These are phyloP conservation scores for Rhinoderma darwinii DNA, from an alignment of 2,113 vertebrate species.

Conservation along the genomic window DNA sequence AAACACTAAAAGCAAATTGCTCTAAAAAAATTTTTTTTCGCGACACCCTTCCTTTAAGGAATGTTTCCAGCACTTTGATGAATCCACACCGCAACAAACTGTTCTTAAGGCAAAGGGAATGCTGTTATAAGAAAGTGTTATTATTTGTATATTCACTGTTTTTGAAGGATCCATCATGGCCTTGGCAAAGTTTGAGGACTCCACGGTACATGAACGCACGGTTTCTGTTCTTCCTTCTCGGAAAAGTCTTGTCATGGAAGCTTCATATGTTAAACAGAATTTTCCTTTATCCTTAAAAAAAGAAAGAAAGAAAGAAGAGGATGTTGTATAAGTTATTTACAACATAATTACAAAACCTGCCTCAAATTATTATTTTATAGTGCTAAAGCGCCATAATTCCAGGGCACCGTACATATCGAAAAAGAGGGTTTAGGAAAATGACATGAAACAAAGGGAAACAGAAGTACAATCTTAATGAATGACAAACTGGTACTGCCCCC, in stretches of 20 bases:
- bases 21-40: no score
- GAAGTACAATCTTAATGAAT: no score
- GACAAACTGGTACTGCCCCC: no score
- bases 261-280: constrained; percentile 86
- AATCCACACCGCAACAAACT: not conserved
- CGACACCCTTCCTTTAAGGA: no score
- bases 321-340: not conserved
- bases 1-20: no score
- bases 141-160: constrained; percentile 61
- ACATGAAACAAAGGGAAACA: no score
- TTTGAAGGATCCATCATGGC: constrained; percentile 76
- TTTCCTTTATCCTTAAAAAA: constrained; percentile 75
- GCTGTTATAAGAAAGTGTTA: no score
- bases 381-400: no score
- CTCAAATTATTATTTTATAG: no score
- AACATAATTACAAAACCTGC: not conserved
- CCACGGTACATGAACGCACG: constrained; percentile 79
- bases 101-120: not conserved
- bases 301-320: not conserved
- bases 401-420: no score
- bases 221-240: constrained; percentile 88
- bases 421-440: no score
- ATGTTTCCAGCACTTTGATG: no score
- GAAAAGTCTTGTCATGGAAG: constrained; percentile 87
- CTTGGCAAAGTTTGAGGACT: constrained; percentile 79